These are phyloP conservation scores for Struthio camelus DNA, from an alignment of 2,113 vertebrate species.

Conservation along the genomic window DNA sequence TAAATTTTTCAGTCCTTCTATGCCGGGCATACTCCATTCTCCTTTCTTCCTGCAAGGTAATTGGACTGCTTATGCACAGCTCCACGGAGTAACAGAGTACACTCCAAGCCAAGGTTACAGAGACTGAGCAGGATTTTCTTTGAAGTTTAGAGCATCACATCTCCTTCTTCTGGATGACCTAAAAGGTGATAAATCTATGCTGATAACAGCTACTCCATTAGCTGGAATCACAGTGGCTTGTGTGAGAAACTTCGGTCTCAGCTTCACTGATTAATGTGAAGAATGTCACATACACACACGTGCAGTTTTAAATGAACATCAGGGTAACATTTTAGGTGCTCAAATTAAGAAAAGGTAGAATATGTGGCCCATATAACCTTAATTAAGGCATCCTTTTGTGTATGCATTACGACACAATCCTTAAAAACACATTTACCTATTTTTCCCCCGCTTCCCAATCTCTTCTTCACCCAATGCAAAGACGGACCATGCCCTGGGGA, in stretches of 20 bases:
- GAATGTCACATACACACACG: neutral
- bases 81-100: neutral
- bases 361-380: neutral
- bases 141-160: neutral
- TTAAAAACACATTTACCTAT: neutral
- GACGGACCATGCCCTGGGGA: constrained; percentile 30
- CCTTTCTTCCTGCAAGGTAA: neutral
- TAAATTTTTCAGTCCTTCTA: neutral
- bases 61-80: neutral
- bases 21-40: neutral
- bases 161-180: neutral
- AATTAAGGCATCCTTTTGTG: neutral
- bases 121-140: neutral
- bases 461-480: constrained; percentile 10
- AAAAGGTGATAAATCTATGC: constrained; percentile 26
- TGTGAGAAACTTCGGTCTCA: neutral
- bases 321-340: neutral
- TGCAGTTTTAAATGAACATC: neutral
- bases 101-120: neutral
- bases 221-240: neutral
- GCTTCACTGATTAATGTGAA: neutral
- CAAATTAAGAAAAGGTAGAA: neutral
- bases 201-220: constrained; percentile 25
- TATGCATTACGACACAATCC: neutral
- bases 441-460: neutral